Evolutionary conservation across 2,888 invertebrate species (phyloP).

Genomic region (Cactoblastis cactorum): DNA sequence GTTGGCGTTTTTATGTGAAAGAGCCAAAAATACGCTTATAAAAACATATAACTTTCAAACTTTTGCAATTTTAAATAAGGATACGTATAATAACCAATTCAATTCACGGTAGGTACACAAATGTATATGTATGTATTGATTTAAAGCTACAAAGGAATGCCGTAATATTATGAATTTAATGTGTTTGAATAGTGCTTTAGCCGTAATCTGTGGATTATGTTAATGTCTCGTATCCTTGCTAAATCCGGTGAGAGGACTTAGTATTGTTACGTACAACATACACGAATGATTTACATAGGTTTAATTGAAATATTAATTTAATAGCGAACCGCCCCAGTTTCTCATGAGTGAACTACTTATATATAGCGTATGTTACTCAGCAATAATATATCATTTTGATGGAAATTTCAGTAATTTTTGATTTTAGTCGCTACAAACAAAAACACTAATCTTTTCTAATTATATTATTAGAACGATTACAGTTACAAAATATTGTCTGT

Average conservation of each 20-base stretch:
- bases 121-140: too few species aligned
- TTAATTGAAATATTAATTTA: neutral
- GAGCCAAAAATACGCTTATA: neutral
- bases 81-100: neutral
- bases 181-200: neutral
- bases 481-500: too few species aligned
- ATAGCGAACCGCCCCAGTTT: neutral
- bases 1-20: too few species aligned
- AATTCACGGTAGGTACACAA: neutral
- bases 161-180: neutral
- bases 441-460: too few species aligned
- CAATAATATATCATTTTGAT: too few species aligned
- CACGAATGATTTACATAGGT: neutral
- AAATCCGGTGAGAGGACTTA: neutral
- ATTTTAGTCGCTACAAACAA: too few species aligned
- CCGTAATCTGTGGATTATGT: slow-evolving; percentile 8
- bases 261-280: neutral
- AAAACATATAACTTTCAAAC: neutral
- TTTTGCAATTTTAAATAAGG: too few species aligned
- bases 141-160: neutral
- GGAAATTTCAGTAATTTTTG: too few species aligned
- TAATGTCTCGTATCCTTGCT: slow-evolving; percentile 4
- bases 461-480: too few species aligned
- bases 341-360: too few species aligned
- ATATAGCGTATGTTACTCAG: too few species aligned